These are phyloP conservation scores for Pantala flavescens DNA, from an alignment of 1,140 invertebrate species.

Conservation along the genomic window DNA sequence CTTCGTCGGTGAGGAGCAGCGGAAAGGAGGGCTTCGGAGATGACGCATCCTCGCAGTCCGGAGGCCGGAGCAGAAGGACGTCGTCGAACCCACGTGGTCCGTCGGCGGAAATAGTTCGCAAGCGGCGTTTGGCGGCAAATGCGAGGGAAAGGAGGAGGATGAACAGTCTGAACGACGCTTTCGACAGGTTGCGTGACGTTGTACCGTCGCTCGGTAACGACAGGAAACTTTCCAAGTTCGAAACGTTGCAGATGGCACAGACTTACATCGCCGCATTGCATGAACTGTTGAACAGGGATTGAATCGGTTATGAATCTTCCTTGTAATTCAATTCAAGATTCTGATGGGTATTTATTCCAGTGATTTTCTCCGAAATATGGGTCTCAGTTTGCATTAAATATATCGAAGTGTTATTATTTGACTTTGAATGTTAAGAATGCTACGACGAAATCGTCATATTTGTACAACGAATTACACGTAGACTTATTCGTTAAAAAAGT, in stretches of 20 bases:
- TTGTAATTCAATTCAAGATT: too few relatives aligned
- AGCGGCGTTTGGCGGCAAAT: constrained; percentile 60
- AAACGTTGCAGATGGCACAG: constrained; percentile 81
- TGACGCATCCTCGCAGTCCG: neutral
- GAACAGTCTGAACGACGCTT: constrained; percentile 73
- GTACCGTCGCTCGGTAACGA: constrained; percentile 66
- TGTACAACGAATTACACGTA: too few relatives aligned
- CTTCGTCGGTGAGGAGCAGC: neutral
- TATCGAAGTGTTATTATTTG: too few relatives aligned
- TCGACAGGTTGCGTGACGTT: constrained; percentile 67
- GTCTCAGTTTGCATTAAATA: too few relatives aligned
- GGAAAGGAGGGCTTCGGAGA: neutral
- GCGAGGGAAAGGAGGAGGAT: constrained; percentile 66
- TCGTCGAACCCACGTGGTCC: constrained; percentile 13
- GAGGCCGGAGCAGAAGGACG: neutral
- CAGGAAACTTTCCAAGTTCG: constrained; percentile 74
- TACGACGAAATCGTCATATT: too few relatives aligned
- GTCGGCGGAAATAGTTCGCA: constrained; percentile 42
- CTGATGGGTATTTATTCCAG: too few relatives aligned
- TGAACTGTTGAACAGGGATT: constrained; percentile 41
- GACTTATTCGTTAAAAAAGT: too few relatives aligned
- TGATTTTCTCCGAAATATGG: too few relatives aligned
- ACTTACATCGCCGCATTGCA: constrained; percentile 66
- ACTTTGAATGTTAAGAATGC: too few relatives aligned
- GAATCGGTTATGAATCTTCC: neutral